These are phyloP conservation scores for Drosophila barbarae DNA, from an alignment of 2,888 invertebrate species.

Conservation along the genomic window DNA sequence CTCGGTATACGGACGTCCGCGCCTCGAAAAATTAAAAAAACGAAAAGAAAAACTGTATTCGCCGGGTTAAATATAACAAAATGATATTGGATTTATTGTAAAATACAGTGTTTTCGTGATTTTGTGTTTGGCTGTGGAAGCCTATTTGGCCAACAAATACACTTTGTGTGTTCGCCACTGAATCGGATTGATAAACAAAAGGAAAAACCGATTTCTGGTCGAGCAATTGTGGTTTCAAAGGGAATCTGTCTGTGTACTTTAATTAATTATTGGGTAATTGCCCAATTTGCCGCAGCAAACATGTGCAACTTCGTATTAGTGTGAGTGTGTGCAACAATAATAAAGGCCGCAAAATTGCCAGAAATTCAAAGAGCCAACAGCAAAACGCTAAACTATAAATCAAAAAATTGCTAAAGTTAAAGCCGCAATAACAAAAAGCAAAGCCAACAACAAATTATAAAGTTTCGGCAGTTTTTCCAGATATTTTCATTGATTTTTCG, in stretches of 20 bases:
- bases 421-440: slow-evolving; percentile 29
- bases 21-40: background rate
- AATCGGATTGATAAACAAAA: slow-evolving; percentile 15
- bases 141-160: background rate
- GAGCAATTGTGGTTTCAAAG: slow-evolving; percentile 17
- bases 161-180: background rate
- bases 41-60: slow-evolving; percentile 1
- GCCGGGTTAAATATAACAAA: slow-evolving; percentile 15
- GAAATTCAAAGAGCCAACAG: background rate
- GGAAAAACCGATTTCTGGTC: slow-evolving; percentile 1
- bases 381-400: background rate
- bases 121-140: background rate
- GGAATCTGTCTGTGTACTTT: slow-evolving; percentile 16
- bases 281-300: slow-evolving; percentile 15
- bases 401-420: slow-evolving; percentile 7
- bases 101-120: slow-evolving; percentile 3
- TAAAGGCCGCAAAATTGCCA: slow-evolving; percentile 21
- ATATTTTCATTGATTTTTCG: slow-evolving; percentile 75
- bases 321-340: slow-evolving; percentile 24
- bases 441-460: slow-evolving; percentile 36
- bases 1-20: too few species aligned
- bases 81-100: slow-evolving; percentile 13
- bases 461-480: slow-evolving; percentile 62
- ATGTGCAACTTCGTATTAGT: slow-evolving; percentile 19
- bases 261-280: slow-evolving; percentile 12